Evolutionary conservation across 2,113 vertebrate species (phyloP).

Genomic region (Pleuronectes platessa): DNA sequence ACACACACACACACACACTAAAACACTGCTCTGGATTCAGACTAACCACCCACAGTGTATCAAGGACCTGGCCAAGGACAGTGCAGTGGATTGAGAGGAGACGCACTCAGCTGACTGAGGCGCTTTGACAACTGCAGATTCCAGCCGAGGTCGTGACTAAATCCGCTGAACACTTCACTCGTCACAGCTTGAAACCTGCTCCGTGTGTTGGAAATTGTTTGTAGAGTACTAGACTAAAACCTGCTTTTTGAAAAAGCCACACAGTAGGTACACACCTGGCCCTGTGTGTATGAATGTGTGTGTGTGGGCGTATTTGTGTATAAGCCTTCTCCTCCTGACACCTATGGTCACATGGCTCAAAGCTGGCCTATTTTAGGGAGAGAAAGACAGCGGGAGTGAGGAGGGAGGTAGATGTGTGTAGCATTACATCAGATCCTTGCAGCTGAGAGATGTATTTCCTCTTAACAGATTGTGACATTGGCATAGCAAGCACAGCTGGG

Average conservation of each 20-base stretch:
- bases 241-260: slow-evolving; percentile 10
- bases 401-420: slow-evolving; percentile 38
- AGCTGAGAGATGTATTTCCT: slow-evolving; percentile 25
- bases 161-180: not conserved
- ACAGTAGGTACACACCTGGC: slow-evolving; percentile 53
- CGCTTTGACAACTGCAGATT: not conserved
- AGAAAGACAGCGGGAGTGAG: slow-evolving; percentile 46
- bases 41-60: slow-evolving; percentile 17
- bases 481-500: not conserved
- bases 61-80: slow-evolving; percentile 54
- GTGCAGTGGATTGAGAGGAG: slow-evolving; percentile 21
- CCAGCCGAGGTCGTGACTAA: not conserved
- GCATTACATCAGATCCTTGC: slow-evolving; percentile 45
- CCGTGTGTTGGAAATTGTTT: not conserved
- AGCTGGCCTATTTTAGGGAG: slow-evolving; percentile 73
- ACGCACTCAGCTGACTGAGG: slow-evolving; percentile 15
- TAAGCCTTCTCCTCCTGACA: slow-evolving; percentile 66
- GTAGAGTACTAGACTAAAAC: not conserved
- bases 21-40: slow-evolving; percentile 24
- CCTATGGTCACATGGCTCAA: slow-evolving; percentile 75
- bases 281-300: slow-evolving; percentile 21
- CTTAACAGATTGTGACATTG: not conserved
- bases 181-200: not conserved
- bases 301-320: slow-evolving; percentile 30
- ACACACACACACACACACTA: slow-evolving; percentile 11